phyloP scores from a whole-genome alignment of 2,888 invertebrate genomes.

The Agonum fuliginosum region DNA sequence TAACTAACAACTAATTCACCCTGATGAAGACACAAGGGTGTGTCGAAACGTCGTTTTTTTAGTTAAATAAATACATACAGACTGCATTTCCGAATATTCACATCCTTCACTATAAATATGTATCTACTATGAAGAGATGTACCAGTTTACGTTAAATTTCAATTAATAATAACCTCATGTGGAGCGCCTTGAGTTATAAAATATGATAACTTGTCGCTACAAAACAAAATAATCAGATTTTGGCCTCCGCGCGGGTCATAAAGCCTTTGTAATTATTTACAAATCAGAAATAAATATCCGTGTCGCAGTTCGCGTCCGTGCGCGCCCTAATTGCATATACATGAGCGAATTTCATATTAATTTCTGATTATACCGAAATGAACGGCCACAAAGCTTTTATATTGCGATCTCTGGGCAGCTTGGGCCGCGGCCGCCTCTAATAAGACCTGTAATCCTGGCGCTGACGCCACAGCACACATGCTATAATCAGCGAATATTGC shows the following conservation, averaged over 20 bases:
- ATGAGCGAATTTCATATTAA: constrained; percentile 74
- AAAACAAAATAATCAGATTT: background rate
- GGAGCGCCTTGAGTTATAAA: background rate
- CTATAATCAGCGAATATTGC: constrained; percentile 69
- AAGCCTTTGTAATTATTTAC: constrained; percentile 58
- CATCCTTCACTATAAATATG: too few relatives aligned
- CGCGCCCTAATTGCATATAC: constrained; percentile 72
- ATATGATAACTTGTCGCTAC: too few relatives aligned
- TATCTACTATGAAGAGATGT: too few relatives aligned
- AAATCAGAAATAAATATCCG: constrained; percentile 59
- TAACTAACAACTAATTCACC: too few relatives aligned
- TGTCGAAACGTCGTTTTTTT: too few relatives aligned
- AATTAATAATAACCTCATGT: too few relatives aligned
- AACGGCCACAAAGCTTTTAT: constrained; percentile 74
- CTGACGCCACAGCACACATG: constrained; percentile 69
- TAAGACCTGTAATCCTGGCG: constrained; percentile 72
- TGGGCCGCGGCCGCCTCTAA: constrained; percentile 67
- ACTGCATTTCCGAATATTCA: too few relatives aligned
- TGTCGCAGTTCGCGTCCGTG: constrained; percentile 31
- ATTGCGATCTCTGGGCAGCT: constrained; percentile 70
- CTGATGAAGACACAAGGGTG: too few relatives aligned
- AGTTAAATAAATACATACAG: too few relatives aligned
- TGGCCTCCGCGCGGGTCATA: background rate
- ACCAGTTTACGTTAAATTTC: too few relatives aligned
- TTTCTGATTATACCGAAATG: constrained; percentile 74